Percentiles rank a stretch among this genome's conserved stretches.
phyloP scores from a whole-genome alignment of 2,113 vertebrate species.

The Psilopogon haemacephalus region DNA sequence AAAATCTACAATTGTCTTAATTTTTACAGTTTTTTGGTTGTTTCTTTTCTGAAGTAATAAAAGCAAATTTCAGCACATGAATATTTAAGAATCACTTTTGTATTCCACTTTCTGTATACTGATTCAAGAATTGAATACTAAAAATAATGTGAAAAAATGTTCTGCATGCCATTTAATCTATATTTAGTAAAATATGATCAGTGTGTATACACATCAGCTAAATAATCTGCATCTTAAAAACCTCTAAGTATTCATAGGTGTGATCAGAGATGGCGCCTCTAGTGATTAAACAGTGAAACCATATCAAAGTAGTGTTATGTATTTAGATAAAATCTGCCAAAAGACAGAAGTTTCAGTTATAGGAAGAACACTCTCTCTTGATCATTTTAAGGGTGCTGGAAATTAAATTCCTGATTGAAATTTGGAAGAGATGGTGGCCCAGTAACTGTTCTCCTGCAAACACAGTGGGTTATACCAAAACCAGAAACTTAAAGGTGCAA shows the following conservation, averaged over 20 bases:
- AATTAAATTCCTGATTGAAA: background rate
- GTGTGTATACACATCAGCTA: constrained; percentile 13
- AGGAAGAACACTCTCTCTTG: background rate
- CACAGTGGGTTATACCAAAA: background rate
- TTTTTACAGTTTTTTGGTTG: no score
- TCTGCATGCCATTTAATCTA: constrained; percentile 18
- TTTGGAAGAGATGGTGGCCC: background rate
- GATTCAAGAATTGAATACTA: constrained; percentile 19
- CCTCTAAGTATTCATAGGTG: constrained; percentile 23
- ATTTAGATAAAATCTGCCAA: background rate
- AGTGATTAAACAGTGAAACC: constrained; percentile 22
- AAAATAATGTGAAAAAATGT: constrained; percentile 31
- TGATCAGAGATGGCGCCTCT: background rate
- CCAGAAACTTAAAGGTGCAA: background rate
- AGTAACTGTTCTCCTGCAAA: background rate
- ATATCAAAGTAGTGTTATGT: background rate
- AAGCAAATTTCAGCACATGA: constrained; percentile 31
- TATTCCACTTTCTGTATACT: no score
- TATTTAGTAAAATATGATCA: constrained; percentile 54
- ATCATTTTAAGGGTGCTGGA: background rate
- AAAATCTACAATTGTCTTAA: no score
- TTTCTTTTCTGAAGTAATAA: no score
- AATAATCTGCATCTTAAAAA: constrained; percentile 56
- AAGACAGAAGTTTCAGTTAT: background rate
- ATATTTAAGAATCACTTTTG: no score